Base-by-base conservation (phyloP, 2,888 invertebrate genomes). In the Malacosoma neustria region DNA sequence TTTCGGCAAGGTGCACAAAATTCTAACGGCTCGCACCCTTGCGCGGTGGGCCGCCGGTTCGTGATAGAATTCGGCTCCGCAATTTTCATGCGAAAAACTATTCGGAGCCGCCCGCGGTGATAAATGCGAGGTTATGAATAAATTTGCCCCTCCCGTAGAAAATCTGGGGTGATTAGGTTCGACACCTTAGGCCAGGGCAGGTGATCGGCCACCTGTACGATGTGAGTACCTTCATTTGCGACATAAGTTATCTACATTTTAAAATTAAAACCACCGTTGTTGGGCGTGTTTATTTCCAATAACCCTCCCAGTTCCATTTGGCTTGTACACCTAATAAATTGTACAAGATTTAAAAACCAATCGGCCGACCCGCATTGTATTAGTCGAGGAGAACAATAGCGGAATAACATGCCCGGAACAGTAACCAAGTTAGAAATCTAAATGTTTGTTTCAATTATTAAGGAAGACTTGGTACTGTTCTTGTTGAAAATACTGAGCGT, bases 61-160 rank as follows among this genome's bases (percentile, higher is more conserved):
- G 69, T 80, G 77, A 74, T 76, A 76, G 72, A 76, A 80, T 81
- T 77, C 67, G 68, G 58, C 57, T 62, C 66, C 63, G 67, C 75
- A 77, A 79, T 79, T 76, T 75, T 69, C 65, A 70, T 69, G 71
- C 65, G 79, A 74, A 77, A 77, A 80, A 79, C 75, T 79, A 73
- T 73, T 68, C 57, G 49, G 48, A 51, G 59, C 58, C 62, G 71
- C 67, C 68, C 51, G 62, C 69, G 67, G 70, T 79, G 77, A 79
- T 80, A 77, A 79, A 80, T 79, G 76, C 57, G 72, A 66, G 69
- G 75, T 73, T 76, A 81, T 81, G 81, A 82, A 82, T 81, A 80
- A 75, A 77, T 80, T 80, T 74, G 65, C 60, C 67, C 65, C 61
- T 61, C 58, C 53, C 59, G 56, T 61, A 61, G 59, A 51, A 75